These are phyloP conservation scores for Mesoclemmys tuberculata DNA, from an alignment of 2,113 vertebrate genomes.

Conservation along the genomic window DNA sequence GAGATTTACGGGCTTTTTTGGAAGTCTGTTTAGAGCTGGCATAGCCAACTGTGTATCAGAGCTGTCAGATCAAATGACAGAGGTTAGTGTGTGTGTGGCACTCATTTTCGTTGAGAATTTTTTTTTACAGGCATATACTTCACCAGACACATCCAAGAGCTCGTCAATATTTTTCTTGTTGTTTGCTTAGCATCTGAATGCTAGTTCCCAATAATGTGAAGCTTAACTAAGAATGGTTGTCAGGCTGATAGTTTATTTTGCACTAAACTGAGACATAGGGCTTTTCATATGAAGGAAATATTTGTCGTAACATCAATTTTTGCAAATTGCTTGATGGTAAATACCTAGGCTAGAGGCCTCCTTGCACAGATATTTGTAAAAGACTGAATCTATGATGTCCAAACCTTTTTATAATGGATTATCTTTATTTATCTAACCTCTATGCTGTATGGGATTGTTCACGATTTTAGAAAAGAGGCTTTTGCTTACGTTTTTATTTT, in stretches of 20 bases:
- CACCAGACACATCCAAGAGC: not conserved
- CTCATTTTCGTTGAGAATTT: not conserved
- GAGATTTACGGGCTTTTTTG: not conserved
- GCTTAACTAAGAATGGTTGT: not conserved
- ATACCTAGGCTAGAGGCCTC: not conserved
- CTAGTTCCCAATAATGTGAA: not conserved
- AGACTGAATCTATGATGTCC: rapidly evolving
- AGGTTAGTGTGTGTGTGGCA: not conserved
- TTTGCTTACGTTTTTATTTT: not conserved
- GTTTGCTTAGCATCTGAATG: not conserved
- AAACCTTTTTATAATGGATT: not conserved
- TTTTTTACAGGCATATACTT: not conserved
- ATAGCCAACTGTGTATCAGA: not conserved
- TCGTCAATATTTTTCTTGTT: not conserved
- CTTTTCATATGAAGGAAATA: not conserved
- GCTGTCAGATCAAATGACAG: not conserved
- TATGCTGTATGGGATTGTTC: not conserved
- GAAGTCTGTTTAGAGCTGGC: not conserved
- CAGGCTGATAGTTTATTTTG: not conserved
- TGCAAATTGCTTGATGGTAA: not conserved
- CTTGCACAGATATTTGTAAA: not conserved
- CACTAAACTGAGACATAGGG: not conserved
- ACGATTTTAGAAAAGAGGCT: rapidly evolving
- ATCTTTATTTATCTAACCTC: not conserved
- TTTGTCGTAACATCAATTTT: not conserved